phyloP scores from a whole-genome alignment of 92 coral and sea anemone genomes.

The Hydrozoanthus gracilis region DNA sequence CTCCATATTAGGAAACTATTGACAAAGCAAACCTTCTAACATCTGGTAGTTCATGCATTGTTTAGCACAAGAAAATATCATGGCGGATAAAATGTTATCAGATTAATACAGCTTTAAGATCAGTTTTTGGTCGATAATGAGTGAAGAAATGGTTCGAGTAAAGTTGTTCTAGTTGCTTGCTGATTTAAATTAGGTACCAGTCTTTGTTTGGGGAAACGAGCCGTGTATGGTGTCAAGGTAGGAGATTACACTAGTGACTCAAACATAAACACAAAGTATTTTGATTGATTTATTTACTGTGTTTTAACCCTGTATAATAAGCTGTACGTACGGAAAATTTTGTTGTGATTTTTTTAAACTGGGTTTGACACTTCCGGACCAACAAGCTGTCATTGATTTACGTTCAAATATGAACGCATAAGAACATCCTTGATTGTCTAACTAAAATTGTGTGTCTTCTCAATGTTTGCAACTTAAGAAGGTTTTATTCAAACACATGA shows the following conservation, averaged over 20 bases:
- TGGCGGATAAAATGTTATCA: slow-evolving; percentile 8
- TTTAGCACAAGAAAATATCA: slow-evolving; percentile 36
- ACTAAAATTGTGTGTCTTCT: background rate
- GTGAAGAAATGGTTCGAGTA: background rate
- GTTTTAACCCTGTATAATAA: background rate
- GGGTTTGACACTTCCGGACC: background rate
- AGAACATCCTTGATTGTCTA: background rate
- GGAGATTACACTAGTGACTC: slow-evolving; percentile 17
- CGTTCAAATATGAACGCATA: background rate
- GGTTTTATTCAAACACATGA: background rate
- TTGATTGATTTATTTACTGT: slow-evolving; percentile 15
- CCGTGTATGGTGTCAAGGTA: slow-evolving; percentile 36
- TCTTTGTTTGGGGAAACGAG: slow-evolving; percentile 30
- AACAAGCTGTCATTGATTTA: background rate
- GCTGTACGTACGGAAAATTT: background rate
- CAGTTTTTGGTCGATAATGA: background rate
- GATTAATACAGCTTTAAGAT: background rate
- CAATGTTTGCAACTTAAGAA: background rate
- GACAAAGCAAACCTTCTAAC: slow-evolving; percentile 14
- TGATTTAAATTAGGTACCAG: slow-evolving; percentile 9
- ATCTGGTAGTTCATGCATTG: slow-evolving; percentile 42
- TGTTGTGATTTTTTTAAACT: background rate
- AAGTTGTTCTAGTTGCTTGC: background rate
- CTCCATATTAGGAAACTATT: slow-evolving; percentile 32
- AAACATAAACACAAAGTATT: slow-evolving; percentile 28